Evolutionary conservation across 2,888 invertebrate species (phyloP), one percentile per base, ranked within the genome.

Genomic region (Drosophila formosana): DNA sequence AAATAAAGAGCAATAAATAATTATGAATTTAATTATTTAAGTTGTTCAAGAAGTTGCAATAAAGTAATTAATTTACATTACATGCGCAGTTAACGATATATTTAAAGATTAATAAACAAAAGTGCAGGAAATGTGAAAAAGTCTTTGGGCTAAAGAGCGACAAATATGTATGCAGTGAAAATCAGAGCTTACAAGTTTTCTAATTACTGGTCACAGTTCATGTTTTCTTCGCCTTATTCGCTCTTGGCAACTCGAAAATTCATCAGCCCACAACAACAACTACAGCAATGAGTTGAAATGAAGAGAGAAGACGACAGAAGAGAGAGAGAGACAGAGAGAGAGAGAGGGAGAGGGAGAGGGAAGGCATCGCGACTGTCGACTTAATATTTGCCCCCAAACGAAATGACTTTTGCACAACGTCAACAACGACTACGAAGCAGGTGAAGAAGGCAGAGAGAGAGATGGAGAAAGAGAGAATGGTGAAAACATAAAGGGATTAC

Each of bases 181-280:
- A 72, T 64, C 72, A 49, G 49, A 47, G 57, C 64, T 71, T 50
- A 8, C 70, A 57, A 66, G 55, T 70, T 70, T 65, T 51, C 71
- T 75, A 82, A 82, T 79, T 78, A 79, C 62, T 51, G 72, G 60
- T 46, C 66, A 57, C 57, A 75, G 55, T 70, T 71, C 32, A 32
- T 28, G 11, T 28, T 47, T 13, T 9, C n/a, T 32, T n/a, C 6
- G 3, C 8, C n/a, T 30, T 9, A 3, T 2, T 13, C 11, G 1
- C 45, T 18, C 25, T 52, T 39, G 61, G 45, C 55, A 30, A 50
- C 60, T 66, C 45, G 49, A 72, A 63, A 62, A 64, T 72, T 64
- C 56, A 74, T 63, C 60, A 56, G 28, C 60, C 55, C 43, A 49
- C 43, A 41, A 57, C 53, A 63, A 64, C 45, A 18, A 37, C 34